These are phyloP conservation scores for Anagrus nilaparvatae DNA, from an alignment of 1,140 invertebrate genomes.

Conservation along the genomic window DNA sequence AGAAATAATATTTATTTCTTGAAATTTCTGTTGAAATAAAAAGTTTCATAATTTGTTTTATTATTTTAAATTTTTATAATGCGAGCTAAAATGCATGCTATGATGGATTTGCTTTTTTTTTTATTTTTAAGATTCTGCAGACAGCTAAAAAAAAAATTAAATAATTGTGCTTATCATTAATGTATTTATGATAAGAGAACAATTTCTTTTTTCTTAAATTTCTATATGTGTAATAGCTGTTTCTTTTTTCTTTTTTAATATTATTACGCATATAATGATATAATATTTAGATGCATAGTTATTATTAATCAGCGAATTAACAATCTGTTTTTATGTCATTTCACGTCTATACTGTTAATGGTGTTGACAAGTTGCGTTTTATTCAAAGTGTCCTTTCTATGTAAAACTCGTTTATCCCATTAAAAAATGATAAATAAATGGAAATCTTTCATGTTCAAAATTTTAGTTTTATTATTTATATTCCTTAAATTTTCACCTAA, in stretches of 20 bases:
- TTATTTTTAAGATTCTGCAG: too few species aligned
- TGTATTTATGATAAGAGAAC: too few species aligned
- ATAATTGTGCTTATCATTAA: too few species aligned
- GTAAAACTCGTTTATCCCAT: conserved; percentile 36
- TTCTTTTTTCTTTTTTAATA: conserved; percentile 24
- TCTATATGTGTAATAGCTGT: conserved; percentile 20
- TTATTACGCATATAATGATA: conserved; percentile 18
- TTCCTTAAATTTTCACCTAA: too few species aligned
- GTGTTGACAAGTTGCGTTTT: conserved; percentile 34
- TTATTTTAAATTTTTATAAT: too few species aligned
- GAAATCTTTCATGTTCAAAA: conserved; percentile 38
- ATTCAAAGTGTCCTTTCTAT: conserved; percentile 39
- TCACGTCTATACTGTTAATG: conserved; percentile 27
- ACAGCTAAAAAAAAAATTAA: too few species aligned
- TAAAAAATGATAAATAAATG: conserved; percentile 36
- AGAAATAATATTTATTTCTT: too few species aligned
- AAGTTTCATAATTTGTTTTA: too few species aligned
- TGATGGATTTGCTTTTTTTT: too few species aligned
- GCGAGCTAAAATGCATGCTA: too few species aligned
- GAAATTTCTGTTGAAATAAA: too few species aligned
- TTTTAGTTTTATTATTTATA: too few species aligned
- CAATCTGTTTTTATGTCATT: conserved; percentile 23
- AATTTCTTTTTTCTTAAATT: conserved; percentile 24
- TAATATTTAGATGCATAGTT: conserved; percentile 17
- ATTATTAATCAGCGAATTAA: conserved; percentile 19